These are phyloP conservation scores for Dasypogon diadema DNA, from an alignment of 2,888 invertebrate species.

Conservation along the genomic window DNA sequence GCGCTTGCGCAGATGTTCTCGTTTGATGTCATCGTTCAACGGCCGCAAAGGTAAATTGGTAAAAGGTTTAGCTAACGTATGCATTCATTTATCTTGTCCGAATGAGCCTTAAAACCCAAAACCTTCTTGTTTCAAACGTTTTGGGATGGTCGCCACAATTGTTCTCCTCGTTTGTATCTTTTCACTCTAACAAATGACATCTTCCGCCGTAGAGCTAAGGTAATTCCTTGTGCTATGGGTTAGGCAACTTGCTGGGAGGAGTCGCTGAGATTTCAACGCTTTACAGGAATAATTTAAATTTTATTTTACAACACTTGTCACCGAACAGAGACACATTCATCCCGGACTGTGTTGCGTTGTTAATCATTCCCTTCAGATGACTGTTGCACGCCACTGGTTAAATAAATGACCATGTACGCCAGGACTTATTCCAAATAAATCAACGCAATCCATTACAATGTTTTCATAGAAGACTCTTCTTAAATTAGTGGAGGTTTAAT, in stretches of 20 bases:
- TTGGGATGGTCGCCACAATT: slow-evolving; percentile 25
- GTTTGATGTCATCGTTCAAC: slow-evolving; percentile 24
- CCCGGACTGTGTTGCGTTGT: background rate
- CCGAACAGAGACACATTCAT: background rate
- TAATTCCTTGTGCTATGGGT: background rate
- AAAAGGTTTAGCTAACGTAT: slow-evolving; percentile 30
- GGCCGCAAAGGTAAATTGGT: slow-evolving; percentile 45
- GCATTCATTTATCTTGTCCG: slow-evolving; percentile 47
- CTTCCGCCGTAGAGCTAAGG: background rate
- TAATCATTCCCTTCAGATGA: slow-evolving; percentile 9
- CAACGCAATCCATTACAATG: slow-evolving; percentile 23
- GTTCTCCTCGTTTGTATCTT: slow-evolving; percentile 43
- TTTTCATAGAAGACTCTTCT: background rate
- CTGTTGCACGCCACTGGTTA: slow-evolving; percentile 14
- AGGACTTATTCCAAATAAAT: slow-evolving; percentile 16
- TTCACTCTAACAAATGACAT: slow-evolving; percentile 46
- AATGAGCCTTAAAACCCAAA: slow-evolving; percentile 7
- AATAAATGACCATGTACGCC: slow-evolving; percentile 30
- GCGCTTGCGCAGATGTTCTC: slow-evolving; percentile 37
- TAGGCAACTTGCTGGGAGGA: background rate
- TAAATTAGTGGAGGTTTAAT: no score
- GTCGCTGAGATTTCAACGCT: background rate
- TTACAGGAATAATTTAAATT: slow-evolving; percentile 8
- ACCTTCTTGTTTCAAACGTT: slow-evolving; percentile 14
- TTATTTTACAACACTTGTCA: slow-evolving; percentile 37